Conservation (phyloP, 2,888 invertebrate species). For the Eutolmus rufibarbis region DNA sequence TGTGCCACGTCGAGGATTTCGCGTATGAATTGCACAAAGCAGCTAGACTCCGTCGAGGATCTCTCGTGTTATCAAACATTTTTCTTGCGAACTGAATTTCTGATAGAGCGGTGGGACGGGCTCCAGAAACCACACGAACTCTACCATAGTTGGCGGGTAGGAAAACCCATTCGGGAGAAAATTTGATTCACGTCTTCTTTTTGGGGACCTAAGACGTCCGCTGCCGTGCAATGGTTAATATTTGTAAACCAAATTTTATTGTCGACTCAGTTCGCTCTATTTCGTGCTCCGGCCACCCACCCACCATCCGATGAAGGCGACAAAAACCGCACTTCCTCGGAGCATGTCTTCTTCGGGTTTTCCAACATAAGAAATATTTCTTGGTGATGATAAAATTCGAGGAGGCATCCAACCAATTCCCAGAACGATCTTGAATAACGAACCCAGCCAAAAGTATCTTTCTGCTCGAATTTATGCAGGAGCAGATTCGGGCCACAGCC, state of each 20-base stretch:
- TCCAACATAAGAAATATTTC: background rate
- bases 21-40: background rate
- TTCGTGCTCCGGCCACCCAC: background rate
- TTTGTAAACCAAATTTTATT: conserved; percentile 38
- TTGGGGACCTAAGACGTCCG: background rate
- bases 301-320: background rate
- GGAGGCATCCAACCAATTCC: background rate
- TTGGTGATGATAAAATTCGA: background rate
- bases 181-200: conserved; percentile 11
- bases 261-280: conserved; percentile 17
- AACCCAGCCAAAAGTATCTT: conserved; percentile 14
- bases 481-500: background rate
- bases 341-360: background rate
- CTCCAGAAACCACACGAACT: background rate
- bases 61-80: conserved; percentile 2
- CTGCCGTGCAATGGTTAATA: background rate
- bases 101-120: background rate
- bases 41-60: background rate
- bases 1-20: background rate
- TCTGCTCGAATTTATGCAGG: background rate
- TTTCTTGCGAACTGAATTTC: background rate
- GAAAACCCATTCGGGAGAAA: conserved; percentile 6
- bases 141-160: background rate
- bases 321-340: background rate
- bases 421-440: background rate